A percentile compares a stretch with the other conserved stretches of the same genome.
Conservation (phyloP, 2,888 invertebrate genomes). For the Schizotus pectinicornis region DNA sequence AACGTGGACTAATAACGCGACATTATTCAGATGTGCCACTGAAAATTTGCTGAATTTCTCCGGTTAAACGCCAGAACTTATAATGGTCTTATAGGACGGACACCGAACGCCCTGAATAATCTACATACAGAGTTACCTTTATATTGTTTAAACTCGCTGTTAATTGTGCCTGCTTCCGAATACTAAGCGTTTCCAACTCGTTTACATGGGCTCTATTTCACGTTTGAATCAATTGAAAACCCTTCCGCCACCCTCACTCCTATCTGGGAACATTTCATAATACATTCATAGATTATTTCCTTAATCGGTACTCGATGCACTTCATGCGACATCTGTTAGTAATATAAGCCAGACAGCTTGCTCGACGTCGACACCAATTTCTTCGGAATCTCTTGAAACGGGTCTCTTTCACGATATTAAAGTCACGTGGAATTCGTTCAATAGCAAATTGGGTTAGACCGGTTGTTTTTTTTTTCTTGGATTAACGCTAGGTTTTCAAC, state of each 20-base stretch:
- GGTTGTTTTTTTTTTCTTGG: neutral
- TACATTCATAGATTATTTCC: slow-evolving; percentile 14
- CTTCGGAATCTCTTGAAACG: slow-evolving; percentile 13
- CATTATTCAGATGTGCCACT: slow-evolving; percentile 24
- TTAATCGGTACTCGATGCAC: slow-evolving; percentile 8
- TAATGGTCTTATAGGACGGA: slow-evolving; percentile 26
- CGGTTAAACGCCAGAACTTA: slow-evolving; percentile 24
- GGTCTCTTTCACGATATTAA: slow-evolving; percentile 20
- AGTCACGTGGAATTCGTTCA: slow-evolving; percentile 14
- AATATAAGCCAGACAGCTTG: slow-evolving; percentile 22
- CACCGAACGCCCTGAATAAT: slow-evolving; percentile 33
- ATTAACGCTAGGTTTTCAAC: too few species aligned
- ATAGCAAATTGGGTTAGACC: slow-evolving; percentile 11
- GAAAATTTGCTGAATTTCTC: slow-evolving; percentile 21
- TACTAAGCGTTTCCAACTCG: slow-evolving; percentile 7
- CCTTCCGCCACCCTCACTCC: slow-evolving; percentile 8
- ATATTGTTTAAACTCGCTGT: slow-evolving; percentile 27
- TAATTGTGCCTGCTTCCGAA: slow-evolving; percentile 19
- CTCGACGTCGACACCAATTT: slow-evolving; percentile 23
- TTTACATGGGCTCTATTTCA: neutral
- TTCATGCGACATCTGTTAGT: slow-evolving; percentile 22
- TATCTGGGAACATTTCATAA: slow-evolving; percentile 4
- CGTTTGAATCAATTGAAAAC: slow-evolving; percentile 15
- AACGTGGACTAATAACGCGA: slow-evolving; percentile 16
- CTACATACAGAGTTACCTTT: slow-evolving; percentile 32